phyloP scores from a whole-genome alignment of 1,140 invertebrate genomes.

The Antheraea mylitta region DNA sequence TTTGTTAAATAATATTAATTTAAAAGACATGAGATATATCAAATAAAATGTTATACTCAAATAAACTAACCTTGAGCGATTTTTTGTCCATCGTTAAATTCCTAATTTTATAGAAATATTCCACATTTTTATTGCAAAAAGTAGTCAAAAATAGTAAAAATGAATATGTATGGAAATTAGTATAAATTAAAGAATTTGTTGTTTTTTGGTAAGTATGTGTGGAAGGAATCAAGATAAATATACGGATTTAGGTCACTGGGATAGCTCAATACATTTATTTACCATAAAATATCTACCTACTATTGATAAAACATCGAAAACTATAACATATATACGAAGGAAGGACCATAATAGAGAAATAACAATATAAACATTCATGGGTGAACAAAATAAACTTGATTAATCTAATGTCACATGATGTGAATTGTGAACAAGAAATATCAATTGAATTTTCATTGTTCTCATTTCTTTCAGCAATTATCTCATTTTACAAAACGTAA shows the following conservation, averaged over 20 bases:
- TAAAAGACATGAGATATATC: no score
- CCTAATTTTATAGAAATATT: neutral
- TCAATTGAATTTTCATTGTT: neutral
- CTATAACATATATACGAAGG: conserved; percentile 5
- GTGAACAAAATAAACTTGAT: neutral
- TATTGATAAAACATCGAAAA: neutral
- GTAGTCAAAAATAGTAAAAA: neutral
- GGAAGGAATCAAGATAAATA: conserved; percentile 21
- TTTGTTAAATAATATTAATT: no score
- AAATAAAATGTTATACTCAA: no score
- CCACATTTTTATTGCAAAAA: neutral
- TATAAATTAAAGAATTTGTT: neutral
- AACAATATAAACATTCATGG: neutral
- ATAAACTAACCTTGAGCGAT: neutral
- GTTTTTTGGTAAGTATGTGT: neutral
- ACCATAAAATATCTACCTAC: neutral
- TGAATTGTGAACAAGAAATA: no score
- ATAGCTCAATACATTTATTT: conserved; percentile 19
- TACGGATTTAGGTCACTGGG: conserved; percentile 33
- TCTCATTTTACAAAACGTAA: neutral
- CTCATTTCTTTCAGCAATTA: neutral
- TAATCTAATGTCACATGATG: neutral
- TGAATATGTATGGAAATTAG: neutral
- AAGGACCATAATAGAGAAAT: neutral
- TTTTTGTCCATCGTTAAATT: conserved; percentile 43